Percentiles rank a stretch among this genome's conserved stretches.
Evolutionary conservation across 2,113 vertebrate genomes (phyloP).

Genomic region (Leptobrachium leishanense): DNA sequence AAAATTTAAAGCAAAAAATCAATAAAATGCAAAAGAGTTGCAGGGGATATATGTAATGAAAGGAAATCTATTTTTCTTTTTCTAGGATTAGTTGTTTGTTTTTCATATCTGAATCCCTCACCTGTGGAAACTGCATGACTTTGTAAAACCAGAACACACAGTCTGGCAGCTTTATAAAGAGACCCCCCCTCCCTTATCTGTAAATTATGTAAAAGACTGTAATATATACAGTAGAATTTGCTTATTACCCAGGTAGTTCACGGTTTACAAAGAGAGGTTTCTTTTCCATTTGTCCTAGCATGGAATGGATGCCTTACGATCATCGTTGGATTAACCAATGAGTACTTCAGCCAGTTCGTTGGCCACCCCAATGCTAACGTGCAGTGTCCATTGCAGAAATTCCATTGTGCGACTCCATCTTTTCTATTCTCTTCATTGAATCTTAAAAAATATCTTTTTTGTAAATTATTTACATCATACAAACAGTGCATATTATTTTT

Average conservation of each 20-base stretch:
- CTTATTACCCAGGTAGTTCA: background rate
- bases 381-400: constrained; percentile 22
- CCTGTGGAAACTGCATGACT: background rate
- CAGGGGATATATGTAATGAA: background rate
- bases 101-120: background rate
- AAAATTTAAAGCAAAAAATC: too few relatives aligned
- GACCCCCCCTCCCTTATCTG: background rate
- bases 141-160: background rate
- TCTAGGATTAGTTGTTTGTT: background rate
- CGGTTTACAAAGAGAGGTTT: background rate
- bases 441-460: background rate
- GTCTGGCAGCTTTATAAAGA: constrained; percentile 6
- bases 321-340: too few relatives aligned
- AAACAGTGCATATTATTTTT: constrained; percentile 19
- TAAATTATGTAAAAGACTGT: constrained; percentile 2
- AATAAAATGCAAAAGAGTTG: background rate
- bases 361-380: too few relatives aligned
- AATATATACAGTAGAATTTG: background rate
- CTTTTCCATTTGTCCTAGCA: constrained; percentile 1
- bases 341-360: too few relatives aligned
- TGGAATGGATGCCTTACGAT: constrained; percentile 2
- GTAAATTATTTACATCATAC: constrained; percentile 28
- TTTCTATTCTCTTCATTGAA: constrained; percentile 18
- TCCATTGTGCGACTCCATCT: constrained; percentile 26
- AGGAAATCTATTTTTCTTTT: background rate